These are phyloP conservation scores for Grantiella picta DNA, from an alignment of 2,113 vertebrate species.

Conservation along the genomic window DNA sequence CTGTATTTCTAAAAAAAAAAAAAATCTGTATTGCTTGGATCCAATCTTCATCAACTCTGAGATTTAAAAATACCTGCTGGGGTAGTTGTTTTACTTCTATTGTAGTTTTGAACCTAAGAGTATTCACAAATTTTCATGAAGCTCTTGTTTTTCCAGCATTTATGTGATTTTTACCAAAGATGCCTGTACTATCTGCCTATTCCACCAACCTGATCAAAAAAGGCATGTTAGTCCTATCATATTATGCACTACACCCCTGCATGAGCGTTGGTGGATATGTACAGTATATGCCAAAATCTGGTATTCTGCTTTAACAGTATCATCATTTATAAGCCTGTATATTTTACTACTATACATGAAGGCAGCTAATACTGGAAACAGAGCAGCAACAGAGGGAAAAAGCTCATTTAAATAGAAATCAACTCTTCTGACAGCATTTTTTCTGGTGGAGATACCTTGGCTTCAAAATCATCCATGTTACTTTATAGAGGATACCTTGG, in stretches of 20 bases:
- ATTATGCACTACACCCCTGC: not conserved
- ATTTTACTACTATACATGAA: not conserved
- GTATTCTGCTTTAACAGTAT: not conserved
- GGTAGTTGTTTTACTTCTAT: not conserved
- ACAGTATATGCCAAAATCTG: not conserved
- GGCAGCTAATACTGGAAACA: not conserved
- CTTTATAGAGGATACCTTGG: not conserved
- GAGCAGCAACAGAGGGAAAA: not conserved
- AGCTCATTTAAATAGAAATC: not conserved
- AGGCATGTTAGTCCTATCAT: not conserved
- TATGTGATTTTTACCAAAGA: not conserved
- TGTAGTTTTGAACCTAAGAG: not conserved
- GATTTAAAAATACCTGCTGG: not conserved
- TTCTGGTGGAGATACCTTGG: not conserved
- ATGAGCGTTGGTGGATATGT: rapidly evolving
- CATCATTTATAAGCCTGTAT: not conserved
- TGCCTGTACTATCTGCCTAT: not conserved
- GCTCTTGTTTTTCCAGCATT: not conserved
- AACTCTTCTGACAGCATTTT: not conserved
- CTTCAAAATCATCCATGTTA: not conserved
- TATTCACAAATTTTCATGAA: not conserved
- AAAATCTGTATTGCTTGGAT: not conserved
- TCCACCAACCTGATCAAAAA: not conserved
- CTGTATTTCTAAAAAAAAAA: not conserved
- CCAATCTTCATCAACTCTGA: not conserved